Percentiles rank a stretch among this genome's conserved stretches.
phyloP scores from a whole-genome alignment of 2,888 invertebrate species.

The Hyles lineata region DNA sequence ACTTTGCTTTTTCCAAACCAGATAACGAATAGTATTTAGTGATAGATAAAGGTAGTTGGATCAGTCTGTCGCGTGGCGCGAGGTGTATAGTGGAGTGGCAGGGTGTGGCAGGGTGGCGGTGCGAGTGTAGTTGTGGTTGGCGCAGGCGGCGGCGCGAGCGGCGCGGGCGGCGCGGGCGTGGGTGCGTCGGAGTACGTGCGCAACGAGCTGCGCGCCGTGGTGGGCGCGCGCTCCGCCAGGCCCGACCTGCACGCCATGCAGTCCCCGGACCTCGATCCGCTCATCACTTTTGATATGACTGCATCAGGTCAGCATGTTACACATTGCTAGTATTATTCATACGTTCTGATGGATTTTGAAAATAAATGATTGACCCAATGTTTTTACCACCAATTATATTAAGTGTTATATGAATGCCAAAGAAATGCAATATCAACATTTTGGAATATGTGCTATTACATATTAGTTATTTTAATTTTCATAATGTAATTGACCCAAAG shows the following conservation, averaged over 20 bases:
- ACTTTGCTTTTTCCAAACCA: constrained; percentile 1
- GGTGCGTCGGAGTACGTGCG: constrained; percentile 94
- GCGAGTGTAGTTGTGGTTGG: constrained; percentile 51
- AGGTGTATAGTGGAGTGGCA: background rate
- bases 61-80: constrained; percentile 21
- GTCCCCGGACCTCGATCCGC: constrained; percentile 88
- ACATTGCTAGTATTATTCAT: background rate
- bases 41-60: constrained; percentile 5
- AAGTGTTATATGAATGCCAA: no score
- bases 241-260: constrained; percentile 82
- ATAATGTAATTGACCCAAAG: no score
- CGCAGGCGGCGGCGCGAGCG: constrained; percentile 58
- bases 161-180: constrained; percentile 75
- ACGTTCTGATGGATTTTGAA: background rate
- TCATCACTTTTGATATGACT: constrained; percentile 89
- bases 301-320: constrained; percentile 79
- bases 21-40: constrained; percentile 11
- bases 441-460: no score
- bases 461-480: no score
- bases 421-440: no score
- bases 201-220: constrained; percentile 95
- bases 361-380: no score
- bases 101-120: background rate
- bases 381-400: no score
- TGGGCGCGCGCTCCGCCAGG: constrained; percentile 90